Conservation (phyloP, 2,797 vertebrate genomes). For the Aplochiton taeniatus region DNA sequence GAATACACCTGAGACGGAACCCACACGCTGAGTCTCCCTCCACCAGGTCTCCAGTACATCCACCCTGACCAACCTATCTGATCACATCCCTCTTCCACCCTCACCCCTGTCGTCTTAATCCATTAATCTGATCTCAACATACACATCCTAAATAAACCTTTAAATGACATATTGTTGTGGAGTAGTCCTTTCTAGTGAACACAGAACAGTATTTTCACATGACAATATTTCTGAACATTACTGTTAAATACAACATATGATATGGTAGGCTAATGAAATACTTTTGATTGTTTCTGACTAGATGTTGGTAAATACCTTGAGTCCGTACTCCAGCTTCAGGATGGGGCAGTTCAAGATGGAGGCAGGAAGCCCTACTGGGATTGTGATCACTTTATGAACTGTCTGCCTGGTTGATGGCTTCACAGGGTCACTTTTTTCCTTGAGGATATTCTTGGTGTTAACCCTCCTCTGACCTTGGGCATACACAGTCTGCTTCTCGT, state of each 20-base stretch:
- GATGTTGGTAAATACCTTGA: conserved; percentile 76
- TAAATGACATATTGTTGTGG: too few species aligned
- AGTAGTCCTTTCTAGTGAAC: too few species aligned
- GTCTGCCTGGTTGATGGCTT: conserved; percentile 22
- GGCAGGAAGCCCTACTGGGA: conserved; percentile 49
- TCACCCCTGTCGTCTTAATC: too few species aligned
- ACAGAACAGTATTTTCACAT: background rate
- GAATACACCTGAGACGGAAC: too few species aligned
- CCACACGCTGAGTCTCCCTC: too few species aligned
- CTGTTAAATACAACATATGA: too few species aligned
- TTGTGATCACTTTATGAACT: conserved; percentile 44
- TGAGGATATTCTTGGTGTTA: conserved; percentile 30
- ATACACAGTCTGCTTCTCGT: conserved; percentile 58
- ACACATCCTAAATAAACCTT: too few species aligned
- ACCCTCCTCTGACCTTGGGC: conserved; percentile 53
- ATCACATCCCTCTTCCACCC: too few species aligned
- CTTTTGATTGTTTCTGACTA: background rate
- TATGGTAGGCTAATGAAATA: background rate
- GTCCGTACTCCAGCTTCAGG: conserved; percentile 67
- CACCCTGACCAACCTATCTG: too few species aligned
- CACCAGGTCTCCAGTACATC: too few species aligned
- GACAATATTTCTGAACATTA: background rate
- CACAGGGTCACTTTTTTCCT: conserved; percentile 46
- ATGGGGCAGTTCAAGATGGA: conserved; percentile 68
- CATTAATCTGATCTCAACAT: too few species aligned